Base-by-base conservation (phyloP, 2,888 invertebrate species). In the Thereva nobilitata region DNA sequence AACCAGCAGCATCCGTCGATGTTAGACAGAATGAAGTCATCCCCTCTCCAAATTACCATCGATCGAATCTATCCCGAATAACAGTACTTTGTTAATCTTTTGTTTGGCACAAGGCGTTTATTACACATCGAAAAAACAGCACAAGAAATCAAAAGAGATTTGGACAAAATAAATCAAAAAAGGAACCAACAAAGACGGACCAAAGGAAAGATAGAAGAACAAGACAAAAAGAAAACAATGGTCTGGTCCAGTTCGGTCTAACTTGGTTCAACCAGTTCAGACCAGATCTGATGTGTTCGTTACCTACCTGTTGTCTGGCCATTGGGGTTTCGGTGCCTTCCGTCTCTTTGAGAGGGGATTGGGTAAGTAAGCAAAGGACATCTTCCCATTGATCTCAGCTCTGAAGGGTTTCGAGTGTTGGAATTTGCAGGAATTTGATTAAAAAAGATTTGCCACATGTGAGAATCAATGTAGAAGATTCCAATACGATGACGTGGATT, bases 81-180 rank as follows among this genome's bases (percentile, higher is more conserved):
- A 59, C 57, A 47, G 57, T 59, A 59, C 57, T 42, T 59, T 45
- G 57, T 59, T 59, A 37, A 47, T 59, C 57, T 59, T 59, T 59
- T 59, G 57, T 59, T 59, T 59, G 47, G 57, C 47, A 5, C 57
- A 59, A 12, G 47, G 57, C 57, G 57, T 59, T 10, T 38, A 59
- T 59, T 59, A 38, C 38, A 47, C 23, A 23, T 23, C 23, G 23
- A 23, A 23, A 23, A 23, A 23, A 23, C 23, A 23, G 23, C 23
- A 9, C 5, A 34, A 50, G 47, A 5, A 45, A 9, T 35, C 37
- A 45, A 45, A 45, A 37, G 47, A 35, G 47, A 45, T 44, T 45
- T 45, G 50, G 9, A 50, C 50, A 23, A 35, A 57, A 12, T 35
- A 44, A 5, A 57, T 44, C 9, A 34, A 45, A 44, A 12, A 34